A percentile compares a stretch with the other conserved stretches of the same genome.
These are phyloP conservation scores for Caerostris extrusa DNA, from an alignment of 1,140 invertebrate genomes.

Conservation along the genomic window DNA sequence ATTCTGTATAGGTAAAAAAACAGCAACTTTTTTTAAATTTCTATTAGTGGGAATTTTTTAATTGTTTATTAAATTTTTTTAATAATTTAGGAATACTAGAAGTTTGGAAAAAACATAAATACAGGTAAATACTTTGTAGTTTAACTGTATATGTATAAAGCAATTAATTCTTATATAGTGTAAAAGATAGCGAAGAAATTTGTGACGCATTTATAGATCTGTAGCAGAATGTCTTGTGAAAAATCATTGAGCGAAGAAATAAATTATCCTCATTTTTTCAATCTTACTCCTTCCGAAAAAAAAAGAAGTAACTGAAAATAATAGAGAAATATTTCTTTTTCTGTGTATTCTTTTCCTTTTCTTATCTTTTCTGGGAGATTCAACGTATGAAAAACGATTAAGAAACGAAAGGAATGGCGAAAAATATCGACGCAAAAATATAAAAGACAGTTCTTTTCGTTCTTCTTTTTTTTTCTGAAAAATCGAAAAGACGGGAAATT, in stretches of 20 bases:
- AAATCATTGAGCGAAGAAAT: not conserved
- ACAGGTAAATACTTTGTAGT: too few species aligned
- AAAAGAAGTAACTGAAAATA: conserved; percentile 30
- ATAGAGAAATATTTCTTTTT: conserved; percentile 52
- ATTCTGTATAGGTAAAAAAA: too few species aligned
- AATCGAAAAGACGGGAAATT: conserved; percentile 58
- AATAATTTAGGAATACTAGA: too few species aligned
- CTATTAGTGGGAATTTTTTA: too few species aligned
- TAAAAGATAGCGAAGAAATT: not conserved
- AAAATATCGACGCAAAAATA: conserved; percentile 7
- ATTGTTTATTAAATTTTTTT: too few species aligned
- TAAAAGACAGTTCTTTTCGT: not conserved
- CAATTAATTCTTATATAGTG: too few species aligned
- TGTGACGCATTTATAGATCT: not conserved
- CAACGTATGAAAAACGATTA: conserved; percentile 70
- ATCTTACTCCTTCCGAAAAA: not conserved
- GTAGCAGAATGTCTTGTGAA: not conserved
- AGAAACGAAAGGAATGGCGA: conserved; percentile 60
- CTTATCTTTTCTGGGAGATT: not conserved
- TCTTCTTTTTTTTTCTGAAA: conserved; percentile 42
- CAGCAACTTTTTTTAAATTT: too few species aligned
- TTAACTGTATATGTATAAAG: too few species aligned
- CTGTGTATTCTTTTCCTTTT: not conserved
- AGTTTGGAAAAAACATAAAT: too few species aligned
- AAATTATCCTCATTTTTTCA: conserved; percentile 24